Evolutionary conservation across 2,113 vertebrate species (phyloP).

Genomic region (Gobio gobio): DNA sequence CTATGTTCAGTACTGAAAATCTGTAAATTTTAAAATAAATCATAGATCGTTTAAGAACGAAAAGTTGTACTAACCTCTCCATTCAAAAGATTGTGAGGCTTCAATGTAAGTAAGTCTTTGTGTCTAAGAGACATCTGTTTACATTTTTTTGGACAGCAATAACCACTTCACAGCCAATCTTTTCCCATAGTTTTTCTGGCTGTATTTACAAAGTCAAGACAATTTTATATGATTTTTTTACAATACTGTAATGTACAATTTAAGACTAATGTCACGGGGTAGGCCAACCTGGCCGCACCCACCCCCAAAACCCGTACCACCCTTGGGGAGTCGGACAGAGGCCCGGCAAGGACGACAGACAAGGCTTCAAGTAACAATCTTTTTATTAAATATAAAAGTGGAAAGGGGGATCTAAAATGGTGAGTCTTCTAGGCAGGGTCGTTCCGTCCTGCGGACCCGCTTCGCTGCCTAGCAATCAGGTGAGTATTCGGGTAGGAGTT

Average conservation of each 20-base stretch:
- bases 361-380: no score
- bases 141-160: background rate
- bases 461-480: no score
- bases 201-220: background rate
- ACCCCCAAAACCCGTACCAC: no score
- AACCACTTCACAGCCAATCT: background rate
- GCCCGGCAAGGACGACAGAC: no score
- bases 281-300: no score
- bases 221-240: background rate
- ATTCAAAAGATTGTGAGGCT: background rate
- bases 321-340: no score
- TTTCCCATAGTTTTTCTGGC: background rate
- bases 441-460: no score
- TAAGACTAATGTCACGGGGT: no score
- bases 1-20: background rate
- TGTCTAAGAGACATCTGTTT: background rate
- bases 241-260: background rate
- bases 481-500: no score
- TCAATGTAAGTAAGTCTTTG: background rate
- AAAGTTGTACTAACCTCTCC: background rate
- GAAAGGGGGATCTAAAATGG: no score
- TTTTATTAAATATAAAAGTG: no score
- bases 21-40: background rate
- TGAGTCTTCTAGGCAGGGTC: no score
- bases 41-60: background rate